Base-by-base conservation (phyloP, 1,140 invertebrate species). In the Drosophila paulistorum region DNA sequence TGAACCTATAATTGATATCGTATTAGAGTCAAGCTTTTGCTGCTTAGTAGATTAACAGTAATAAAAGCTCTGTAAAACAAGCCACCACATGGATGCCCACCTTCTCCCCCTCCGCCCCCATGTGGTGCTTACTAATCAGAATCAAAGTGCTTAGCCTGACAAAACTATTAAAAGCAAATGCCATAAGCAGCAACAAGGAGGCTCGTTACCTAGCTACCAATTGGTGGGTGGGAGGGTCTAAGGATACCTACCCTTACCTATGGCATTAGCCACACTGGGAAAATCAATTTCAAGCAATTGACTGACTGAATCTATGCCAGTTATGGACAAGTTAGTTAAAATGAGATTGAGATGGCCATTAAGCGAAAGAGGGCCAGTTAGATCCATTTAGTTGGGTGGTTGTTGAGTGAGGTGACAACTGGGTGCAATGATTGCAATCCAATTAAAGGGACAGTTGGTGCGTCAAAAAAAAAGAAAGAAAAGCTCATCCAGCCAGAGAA, bases 211-310 rank as follows among this genome's bases (percentile, higher is more conserved):
- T 78, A 66, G 76, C 62, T 82, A 72, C 68, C 68, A 35, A 42
- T 30, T 14, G 45, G 61, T 30, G 30, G 30, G 5, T 30, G 6
- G 61, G 42, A 64, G 62, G 30, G 64, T 65, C 74, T 30, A 6
- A 30, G 30, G 74, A 77, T 76, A 68, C 78, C 78, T 78, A 66
- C 72, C 63, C 30, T 30, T 57, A 75, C 63, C 65, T 30, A 30
- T 30, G 30, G 30, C 30, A 68, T 59, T 60, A 37, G 42, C 42
- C 59, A 67, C 30, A 61, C 51, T 70, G 64, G 67, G 81, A 85
- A 85, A 85, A 85, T 85, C 81, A 85, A 77, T 77, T 74, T 59
- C 42, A 54, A 67, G 54, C 75, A 60, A 83, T 83, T 72, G 72
- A 37, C 65, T n/a, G 60, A 17, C 42, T 45, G 72, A 26, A 20